These are phyloP conservation scores for Anser brachyrhynchus DNA, from an alignment of 2,113 vertebrate genomes.

Conservation along the genomic window DNA sequence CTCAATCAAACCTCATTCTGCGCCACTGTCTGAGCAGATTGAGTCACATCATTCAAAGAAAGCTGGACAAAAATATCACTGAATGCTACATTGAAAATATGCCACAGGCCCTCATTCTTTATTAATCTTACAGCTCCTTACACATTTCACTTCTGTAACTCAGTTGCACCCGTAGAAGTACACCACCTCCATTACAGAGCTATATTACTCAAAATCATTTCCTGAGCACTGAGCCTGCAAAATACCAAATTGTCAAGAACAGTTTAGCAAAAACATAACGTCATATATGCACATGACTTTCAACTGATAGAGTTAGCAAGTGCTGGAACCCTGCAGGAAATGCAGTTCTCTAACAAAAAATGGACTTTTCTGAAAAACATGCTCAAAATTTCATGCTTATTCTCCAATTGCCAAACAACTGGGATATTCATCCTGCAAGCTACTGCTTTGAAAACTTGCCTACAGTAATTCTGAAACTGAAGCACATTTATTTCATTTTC, in stretches of 20 bases:
- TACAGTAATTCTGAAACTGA: background rate
- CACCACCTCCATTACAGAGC: background rate
- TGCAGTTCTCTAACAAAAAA: background rate
- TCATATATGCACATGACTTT: conserved; percentile 53
- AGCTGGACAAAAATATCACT: conserved; percentile 36
- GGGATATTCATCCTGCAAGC: background rate
- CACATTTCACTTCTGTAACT: background rate
- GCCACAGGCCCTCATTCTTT: background rate
- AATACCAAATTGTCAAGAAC: background rate
- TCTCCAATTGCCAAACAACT: background rate
- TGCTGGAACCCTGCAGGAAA: background rate
- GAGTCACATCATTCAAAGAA: conserved; percentile 24
- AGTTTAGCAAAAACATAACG: conserved; percentile 36
- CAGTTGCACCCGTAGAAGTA: background rate
- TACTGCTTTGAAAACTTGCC: background rate
- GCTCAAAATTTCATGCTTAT: background rate
- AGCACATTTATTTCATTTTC: background rate
- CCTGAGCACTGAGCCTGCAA: conserved; percentile 14
- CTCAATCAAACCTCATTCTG: background rate
- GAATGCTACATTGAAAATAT: conserved; percentile 32
- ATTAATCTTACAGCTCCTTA: background rate
- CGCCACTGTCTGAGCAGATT: background rate
- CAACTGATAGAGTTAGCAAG: background rate
- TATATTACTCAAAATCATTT: conserved; percentile 39
- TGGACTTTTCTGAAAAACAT: background rate